Conservation (phyloP, 2,888 invertebrate species). For the Itoplectis maculator region DNA sequence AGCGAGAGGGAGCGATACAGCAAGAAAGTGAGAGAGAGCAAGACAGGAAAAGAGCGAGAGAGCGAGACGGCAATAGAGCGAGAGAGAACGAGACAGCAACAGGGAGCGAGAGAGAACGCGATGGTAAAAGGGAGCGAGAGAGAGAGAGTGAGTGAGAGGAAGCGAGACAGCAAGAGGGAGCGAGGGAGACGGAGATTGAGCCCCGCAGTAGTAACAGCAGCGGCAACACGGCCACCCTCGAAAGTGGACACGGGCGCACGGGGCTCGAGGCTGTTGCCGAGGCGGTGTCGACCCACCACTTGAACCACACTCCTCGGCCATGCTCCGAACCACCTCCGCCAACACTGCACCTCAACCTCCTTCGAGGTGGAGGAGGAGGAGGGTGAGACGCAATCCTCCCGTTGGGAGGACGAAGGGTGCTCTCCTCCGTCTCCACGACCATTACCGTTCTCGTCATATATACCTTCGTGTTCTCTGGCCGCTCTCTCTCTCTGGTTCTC, state of each 20-base stretch:
- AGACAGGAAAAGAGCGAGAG: too few species aligned
- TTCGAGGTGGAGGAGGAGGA: too few species aligned
- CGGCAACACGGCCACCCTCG: conserved; percentile 41
- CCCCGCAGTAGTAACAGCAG: conserved; percentile 31
- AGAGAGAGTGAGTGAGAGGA: not conserved
- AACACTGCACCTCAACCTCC: conserved; percentile 8
- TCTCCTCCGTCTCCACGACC: conserved; percentile 13
- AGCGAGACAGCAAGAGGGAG: too few species aligned
- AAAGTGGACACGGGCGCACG: conserved; percentile 40
- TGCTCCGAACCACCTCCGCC: conserved; percentile 34
- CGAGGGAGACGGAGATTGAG: not conserved
- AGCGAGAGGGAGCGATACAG: too few species aligned
- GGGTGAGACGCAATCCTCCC: too few species aligned
- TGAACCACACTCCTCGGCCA: conserved; percentile 47
- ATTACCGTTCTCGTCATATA: conserved; percentile 10
- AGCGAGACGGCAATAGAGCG: too few species aligned
- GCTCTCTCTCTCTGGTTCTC: too few species aligned
- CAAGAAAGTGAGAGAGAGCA: too few species aligned
- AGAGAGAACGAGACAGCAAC: too few species aligned
- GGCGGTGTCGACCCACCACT: conserved; percentile 34
- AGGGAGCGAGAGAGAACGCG: too few species aligned
- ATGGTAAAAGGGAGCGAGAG: not conserved
- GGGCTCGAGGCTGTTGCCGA: conserved; percentile 31
- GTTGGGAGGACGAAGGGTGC: too few species aligned
- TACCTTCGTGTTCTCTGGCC: not conserved